Percentiles rank a stretch among this genome's conserved stretches.
Conservation (phyloP, 2,797 vertebrate genomes). For the Bovichtus variegatus region DNA sequence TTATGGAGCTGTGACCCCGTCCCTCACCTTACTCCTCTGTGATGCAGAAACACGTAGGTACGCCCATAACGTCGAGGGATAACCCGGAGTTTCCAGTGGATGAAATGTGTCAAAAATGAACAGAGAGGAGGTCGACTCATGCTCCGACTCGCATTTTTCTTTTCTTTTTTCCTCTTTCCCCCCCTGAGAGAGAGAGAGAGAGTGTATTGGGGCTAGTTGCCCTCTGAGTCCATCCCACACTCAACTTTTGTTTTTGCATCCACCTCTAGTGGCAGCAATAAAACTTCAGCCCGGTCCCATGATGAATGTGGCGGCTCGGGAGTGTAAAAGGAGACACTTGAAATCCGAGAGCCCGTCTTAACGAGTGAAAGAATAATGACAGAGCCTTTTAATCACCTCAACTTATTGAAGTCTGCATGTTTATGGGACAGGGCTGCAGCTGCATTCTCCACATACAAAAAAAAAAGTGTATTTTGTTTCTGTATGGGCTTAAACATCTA, state of each 20-base stretch:
- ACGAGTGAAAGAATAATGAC: slow-evolving; percentile 85
- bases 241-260: slow-evolving; percentile 89
- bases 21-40: slow-evolving; percentile 79
- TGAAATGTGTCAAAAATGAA: slow-evolving; percentile 62
- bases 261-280: slow-evolving; percentile 94
- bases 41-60: slow-evolving; percentile 70
- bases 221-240: slow-evolving; percentile 91
- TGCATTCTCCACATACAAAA: slow-evolving; percentile 43
- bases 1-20: slow-evolving; percentile 76
- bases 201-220: slow-evolving; percentile 72
- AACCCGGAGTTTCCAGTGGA: slow-evolving; percentile 62
- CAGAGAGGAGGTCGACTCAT: slow-evolving; percentile 50
- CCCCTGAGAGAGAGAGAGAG: slow-evolving; percentile 38
- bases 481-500: background rate
- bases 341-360: slow-evolving; percentile 93
- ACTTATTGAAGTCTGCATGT: slow-evolving; percentile 70
- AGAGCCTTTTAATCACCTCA: slow-evolving; percentile 84
- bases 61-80: slow-evolving; percentile 75
- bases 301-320: slow-evolving; percentile 94
- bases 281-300: slow-evolving; percentile 91
- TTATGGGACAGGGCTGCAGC: slow-evolving; percentile 54
- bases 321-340: slow-evolving; percentile 99
- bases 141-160: slow-evolving; percentile 56
- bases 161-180: background rate
- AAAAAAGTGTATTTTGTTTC: slow-evolving; percentile 17